Conservation (phyloP, 2,797 vertebrate species). For the Galago senegalensis region DNA sequence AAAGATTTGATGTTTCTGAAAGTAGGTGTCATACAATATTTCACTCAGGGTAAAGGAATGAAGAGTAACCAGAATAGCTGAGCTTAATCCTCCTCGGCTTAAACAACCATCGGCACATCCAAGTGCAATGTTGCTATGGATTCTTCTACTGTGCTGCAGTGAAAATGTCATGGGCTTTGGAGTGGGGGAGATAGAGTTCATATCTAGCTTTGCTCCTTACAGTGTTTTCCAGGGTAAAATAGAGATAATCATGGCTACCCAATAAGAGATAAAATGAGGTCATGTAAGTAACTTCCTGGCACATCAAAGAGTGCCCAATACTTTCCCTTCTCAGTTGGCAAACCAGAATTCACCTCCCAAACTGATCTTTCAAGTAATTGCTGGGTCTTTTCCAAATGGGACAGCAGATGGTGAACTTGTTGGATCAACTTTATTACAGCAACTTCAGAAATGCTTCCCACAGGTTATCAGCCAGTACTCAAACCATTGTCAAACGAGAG, state of each 20-base stretch:
- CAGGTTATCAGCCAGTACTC: not conserved
- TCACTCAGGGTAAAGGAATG: slow-evolving; percentile 58
- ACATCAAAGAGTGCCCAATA: not conserved
- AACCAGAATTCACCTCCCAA: not conserved
- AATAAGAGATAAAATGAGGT: not conserved
- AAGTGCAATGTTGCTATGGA: not conserved
- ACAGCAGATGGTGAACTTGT: not conserved
- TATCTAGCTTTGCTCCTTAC: not conserved
- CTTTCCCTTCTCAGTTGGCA: slow-evolving; percentile 14
- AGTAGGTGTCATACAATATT: slow-evolving; percentile 29
- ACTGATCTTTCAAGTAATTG: slow-evolving; percentile 59
- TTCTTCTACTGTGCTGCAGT: not conserved
- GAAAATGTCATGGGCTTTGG: not conserved
- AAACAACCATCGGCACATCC: not conserved
- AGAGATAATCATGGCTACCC: not conserved
- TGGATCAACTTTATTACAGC: not conserved
- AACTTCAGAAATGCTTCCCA: not conserved
- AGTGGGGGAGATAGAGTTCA: not conserved
- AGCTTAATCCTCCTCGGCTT: slow-evolving; percentile 24
- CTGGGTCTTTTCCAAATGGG: slow-evolving; percentile 61
- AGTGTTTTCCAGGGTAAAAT: slow-evolving; percentile 4
- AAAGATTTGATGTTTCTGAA: slow-evolving; percentile 37
- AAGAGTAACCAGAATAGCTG: not conserved
- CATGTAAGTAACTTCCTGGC: slow-evolving; percentile 62
- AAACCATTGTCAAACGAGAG: not conserved